Evolutionary conservation across 2,797 vertebrate species (phyloP).

Genomic region (Muscicapa striata): DNA sequence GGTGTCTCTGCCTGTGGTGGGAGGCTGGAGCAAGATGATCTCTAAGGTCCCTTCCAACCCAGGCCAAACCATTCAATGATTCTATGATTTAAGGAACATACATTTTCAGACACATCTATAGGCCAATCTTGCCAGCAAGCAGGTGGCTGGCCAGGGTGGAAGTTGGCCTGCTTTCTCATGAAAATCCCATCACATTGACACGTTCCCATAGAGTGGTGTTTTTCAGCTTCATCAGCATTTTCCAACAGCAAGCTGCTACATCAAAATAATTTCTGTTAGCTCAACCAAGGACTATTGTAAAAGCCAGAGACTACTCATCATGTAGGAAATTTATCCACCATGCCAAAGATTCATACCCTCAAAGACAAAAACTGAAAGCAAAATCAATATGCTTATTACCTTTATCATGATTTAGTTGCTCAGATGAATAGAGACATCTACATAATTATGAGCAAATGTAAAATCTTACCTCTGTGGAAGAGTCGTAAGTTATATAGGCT

Average conservation of each 20-base stretch:
- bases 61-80: background rate
- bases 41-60: background rate
- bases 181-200: background rate
- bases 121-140: background rate
- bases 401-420: background rate
- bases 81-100: background rate
- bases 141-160: background rate
- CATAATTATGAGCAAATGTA: background rate
- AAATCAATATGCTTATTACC: background rate
- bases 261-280: background rate
- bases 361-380: background rate
- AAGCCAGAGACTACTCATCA: background rate
- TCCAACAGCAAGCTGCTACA: background rate
- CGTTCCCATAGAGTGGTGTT: background rate
- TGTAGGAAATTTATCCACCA: background rate
- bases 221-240: background rate
- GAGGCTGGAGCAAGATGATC: accelerated
- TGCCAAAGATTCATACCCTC: background rate
- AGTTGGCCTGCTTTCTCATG: background rate
- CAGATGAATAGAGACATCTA: background rate
- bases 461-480: background rate
- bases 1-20: background rate
- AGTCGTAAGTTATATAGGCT: background rate
- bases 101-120: background rate
- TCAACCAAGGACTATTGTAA: background rate